phyloP scores from a whole-genome alignment of 2,797 vertebrate species.

The Parotocinclus haroldoi region DNA sequence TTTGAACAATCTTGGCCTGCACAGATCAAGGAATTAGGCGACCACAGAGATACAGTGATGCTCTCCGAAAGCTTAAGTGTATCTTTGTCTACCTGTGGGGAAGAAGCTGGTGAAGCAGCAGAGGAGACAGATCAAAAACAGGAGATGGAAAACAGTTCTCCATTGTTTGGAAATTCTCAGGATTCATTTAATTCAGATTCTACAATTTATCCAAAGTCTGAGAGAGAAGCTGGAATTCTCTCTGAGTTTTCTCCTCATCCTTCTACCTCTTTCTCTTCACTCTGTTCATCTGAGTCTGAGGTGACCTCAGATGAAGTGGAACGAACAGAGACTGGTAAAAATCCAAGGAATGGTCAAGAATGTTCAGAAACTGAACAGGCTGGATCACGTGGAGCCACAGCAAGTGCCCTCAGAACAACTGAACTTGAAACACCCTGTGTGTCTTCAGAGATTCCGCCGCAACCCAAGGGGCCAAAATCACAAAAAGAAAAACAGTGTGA shows the following conservation, averaged over 20 bases:
- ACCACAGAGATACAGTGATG: conserved; percentile 32
- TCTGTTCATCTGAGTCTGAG: conserved; percentile 39
- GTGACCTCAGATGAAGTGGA: conserved; percentile 13
- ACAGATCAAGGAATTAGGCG: conserved; percentile 8
- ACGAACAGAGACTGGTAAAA: conserved; percentile 16
- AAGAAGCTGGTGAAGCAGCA: conserved; percentile 34
- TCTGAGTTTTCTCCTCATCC: conserved; percentile 17
- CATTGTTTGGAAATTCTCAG: conserved; percentile 13
- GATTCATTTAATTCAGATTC: not conserved
- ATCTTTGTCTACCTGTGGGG: conserved; percentile 34
- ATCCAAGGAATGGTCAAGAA: not conserved
- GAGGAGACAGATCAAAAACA: conserved; percentile 19
- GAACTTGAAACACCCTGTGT: not conserved
- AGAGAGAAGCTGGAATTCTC: conserved; percentile 16
- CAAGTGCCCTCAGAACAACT: not conserved
- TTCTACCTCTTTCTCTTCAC: conserved; percentile 20
- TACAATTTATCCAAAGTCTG: conserved; percentile 19
- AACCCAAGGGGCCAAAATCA: conserved; percentile 13
- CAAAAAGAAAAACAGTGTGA: not conserved
- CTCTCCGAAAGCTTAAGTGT: conserved; percentile 21
- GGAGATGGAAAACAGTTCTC: conserved; percentile 22
- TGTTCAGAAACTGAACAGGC: conserved; percentile 4
- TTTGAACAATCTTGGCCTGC: conserved; percentile 17
- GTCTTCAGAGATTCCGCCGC: conserved; percentile 3
- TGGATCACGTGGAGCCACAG: not conserved